Conservation (phyloP, 92 coral and sea anemone species). For the Umimayanthus chanpuru region DNA sequence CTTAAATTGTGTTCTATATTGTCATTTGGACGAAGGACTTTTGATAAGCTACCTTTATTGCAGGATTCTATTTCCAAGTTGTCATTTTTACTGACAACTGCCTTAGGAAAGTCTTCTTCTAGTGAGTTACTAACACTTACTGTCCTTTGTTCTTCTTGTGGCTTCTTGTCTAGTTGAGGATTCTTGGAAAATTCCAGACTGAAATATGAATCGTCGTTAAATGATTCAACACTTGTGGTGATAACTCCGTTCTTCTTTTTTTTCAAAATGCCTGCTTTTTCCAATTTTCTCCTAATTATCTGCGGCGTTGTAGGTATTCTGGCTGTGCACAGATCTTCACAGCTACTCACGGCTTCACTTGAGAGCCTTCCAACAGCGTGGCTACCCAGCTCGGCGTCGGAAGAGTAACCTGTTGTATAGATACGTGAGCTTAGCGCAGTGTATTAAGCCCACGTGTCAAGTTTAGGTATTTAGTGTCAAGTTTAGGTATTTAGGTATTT, state of each 20-base stretch:
- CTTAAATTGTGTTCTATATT: neutral
- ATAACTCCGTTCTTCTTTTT: neutral
- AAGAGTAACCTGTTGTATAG: slow-evolving; percentile 41
- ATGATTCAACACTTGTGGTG: slow-evolving; percentile 14
- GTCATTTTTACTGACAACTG: neutral
- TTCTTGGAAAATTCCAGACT: neutral
- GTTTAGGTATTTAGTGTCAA: too few species aligned
- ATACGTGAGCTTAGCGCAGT: neutral
- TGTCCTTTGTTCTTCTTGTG: neutral
- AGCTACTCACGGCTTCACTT: neutral
- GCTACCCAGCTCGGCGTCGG: slow-evolving; percentile 38
- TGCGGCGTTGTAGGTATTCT: slow-evolving; percentile 38
- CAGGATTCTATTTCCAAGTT: neutral
- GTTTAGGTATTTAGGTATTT: too few species aligned
- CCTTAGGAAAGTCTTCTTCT: neutral
- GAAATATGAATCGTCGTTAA: neutral
- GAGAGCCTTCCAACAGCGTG: neutral
- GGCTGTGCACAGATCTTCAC: neutral
- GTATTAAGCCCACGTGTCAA: neutral
- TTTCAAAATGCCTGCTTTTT: slow-evolving; percentile 16
- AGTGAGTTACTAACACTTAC: neutral
- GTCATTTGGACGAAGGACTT: neutral
- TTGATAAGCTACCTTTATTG: neutral
- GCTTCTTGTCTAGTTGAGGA: neutral
- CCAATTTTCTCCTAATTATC: slow-evolving; percentile 21